phyloP scores from a whole-genome alignment of 2,888 invertebrate genomes.

The Aelia acuminata region DNA sequence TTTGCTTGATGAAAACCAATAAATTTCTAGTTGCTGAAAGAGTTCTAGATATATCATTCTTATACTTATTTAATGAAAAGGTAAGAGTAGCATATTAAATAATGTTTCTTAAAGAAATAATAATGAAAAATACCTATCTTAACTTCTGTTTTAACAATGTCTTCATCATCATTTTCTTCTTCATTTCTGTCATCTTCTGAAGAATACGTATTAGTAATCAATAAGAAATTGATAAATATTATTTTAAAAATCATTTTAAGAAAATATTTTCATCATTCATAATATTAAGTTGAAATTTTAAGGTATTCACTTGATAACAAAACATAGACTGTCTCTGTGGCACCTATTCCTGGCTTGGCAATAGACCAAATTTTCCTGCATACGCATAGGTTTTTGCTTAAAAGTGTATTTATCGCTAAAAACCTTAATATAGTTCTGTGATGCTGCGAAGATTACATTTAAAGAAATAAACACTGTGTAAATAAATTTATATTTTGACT shows the following conservation, averaged over 20 bases:
- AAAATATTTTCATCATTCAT: not conserved
- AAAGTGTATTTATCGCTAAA: not conserved
- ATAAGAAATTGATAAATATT: not conserved
- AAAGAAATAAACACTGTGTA: conserved; percentile 13
- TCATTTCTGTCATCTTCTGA: conserved; percentile 37
- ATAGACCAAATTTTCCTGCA: not conserved
- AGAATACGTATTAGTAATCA: not conserved
- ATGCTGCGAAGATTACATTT: not conserved
- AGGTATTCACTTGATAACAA: not conserved
- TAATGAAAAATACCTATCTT: conserved; percentile 31
- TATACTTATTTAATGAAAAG: not conserved
- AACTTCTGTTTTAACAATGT: conserved; percentile 19
- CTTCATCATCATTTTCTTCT: not conserved
- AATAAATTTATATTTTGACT: not conserved
- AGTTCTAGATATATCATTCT: not conserved
- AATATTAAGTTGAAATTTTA: not conserved
- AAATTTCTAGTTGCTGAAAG: not conserved
- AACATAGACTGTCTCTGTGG: not conserved
- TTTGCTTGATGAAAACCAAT: not conserved
- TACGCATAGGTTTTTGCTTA: not conserved
- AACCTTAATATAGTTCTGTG: not conserved
- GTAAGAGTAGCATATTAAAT: not conserved
- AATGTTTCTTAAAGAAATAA: not conserved
- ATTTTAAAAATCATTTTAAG: not conserved
- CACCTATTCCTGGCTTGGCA: conserved; percentile 38